Evolutionary conservation across 2,797 vertebrate genomes (phyloP).

Genomic region (Iguana delicatissima): DNA sequence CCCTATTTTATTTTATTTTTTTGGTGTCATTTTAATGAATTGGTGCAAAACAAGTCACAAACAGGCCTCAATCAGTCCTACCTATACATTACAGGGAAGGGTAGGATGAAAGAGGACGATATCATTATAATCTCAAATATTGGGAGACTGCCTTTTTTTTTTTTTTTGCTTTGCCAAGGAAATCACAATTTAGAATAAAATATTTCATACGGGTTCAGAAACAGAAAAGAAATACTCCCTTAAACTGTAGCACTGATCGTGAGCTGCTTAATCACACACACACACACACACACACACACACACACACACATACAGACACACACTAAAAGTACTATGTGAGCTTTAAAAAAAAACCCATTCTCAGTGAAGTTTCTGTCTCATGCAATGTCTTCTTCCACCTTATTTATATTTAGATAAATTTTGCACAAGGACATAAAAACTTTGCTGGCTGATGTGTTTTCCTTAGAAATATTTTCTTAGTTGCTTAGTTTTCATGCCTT

Average conservation of each 20-base stretch:
- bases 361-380: background rate
- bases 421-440: background rate
- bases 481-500: background rate
- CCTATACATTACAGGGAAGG: no score
- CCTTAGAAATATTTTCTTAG: background rate
- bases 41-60: no score
- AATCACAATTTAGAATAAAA: background rate
- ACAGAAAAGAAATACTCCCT: background rate
- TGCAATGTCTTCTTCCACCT: background rate
- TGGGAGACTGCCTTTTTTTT: no score
- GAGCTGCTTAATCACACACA: background rate
- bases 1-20: no score
- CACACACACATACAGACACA: no score
- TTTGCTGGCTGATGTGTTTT: background rate
- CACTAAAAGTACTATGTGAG: background rate
- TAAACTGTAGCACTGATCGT: background rate
- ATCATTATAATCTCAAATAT: no score
- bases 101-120: no score
- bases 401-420: slow-evolving; percentile 1
- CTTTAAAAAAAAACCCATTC: background rate
- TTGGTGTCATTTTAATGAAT: no score
- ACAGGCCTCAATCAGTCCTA: no score
- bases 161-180: no score
- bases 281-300: background rate
- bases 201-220: background rate